Evolutionary conservation across 30 jellyfish, hydroid and myxozoan genomes (phyloP).

Genomic region (Kudoa iwatai): DNA sequence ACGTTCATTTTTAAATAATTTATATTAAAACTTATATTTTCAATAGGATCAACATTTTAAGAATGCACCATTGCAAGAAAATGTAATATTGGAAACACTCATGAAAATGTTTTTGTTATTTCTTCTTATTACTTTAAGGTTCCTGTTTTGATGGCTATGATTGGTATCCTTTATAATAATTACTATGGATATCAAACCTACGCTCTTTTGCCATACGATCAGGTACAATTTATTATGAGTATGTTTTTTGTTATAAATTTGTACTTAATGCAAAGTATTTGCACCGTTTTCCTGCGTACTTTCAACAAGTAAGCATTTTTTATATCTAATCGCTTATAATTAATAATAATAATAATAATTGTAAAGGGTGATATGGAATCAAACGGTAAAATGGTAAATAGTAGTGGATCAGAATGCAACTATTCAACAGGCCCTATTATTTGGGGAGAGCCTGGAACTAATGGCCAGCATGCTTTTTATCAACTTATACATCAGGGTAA

Average conservation of each 20-base stretch:
- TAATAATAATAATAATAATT: background rate
- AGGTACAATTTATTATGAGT: constrained; percentile 7
- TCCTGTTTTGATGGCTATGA: constrained; percentile 47
- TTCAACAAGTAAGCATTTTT: constrained; percentile 30
- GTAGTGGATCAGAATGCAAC: constrained; percentile 11
- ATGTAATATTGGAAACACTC: constrained; percentile 3
- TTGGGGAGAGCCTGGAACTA: constrained; percentile 99
- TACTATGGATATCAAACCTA: constrained; percentile 59
- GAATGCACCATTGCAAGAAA: constrained; percentile 10
- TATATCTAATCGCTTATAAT: background rate
- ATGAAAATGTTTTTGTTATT: background rate
- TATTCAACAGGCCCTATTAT: constrained; percentile 73
- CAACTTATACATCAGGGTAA: constrained; percentile 83
- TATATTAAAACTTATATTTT: too few relatives aligned
- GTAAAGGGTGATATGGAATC: constrained; percentile 90
- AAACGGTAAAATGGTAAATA: constrained; percentile 42
- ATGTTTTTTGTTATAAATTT: background rate
- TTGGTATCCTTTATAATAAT: constrained; percentile 71
- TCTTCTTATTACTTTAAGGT: constrained; percentile 3
- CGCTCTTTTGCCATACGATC: constrained; percentile 86
- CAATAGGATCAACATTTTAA: constrained; percentile 20
- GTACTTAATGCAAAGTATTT: constrained; percentile 16
- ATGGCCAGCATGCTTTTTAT: constrained; percentile 93
- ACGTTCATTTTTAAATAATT: too few relatives aligned
- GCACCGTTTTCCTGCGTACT: constrained; percentile 91